Conservation (phyloP, 2,113 vertebrate species). For the Butastur rufipennis region DNA sequence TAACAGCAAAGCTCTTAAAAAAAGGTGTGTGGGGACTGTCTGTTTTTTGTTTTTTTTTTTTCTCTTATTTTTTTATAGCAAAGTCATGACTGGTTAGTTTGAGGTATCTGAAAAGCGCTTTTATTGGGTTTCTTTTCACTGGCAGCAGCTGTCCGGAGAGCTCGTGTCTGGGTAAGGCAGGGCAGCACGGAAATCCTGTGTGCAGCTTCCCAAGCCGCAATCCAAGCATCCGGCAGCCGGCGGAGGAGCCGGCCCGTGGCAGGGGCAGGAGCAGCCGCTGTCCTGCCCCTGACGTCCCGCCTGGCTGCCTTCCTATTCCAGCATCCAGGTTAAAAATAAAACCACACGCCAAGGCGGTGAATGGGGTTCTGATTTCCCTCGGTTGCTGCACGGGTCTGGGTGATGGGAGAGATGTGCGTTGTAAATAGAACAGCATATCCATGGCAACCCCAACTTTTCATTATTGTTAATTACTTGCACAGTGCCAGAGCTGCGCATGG, state of each 20-base stretch:
- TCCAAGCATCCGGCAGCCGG: not conserved
- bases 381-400: not conserved
- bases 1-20: not conserved
- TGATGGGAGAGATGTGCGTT: not conserved
- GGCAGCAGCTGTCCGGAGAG: not conserved
- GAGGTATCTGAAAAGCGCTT: not conserved
- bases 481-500: not conserved
- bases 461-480: slow-evolving; percentile 18
- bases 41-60: not conserved
- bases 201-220: not conserved
- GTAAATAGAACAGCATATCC: slow-evolving; percentile 36
- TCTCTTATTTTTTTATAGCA: too few species aligned
- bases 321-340: not conserved
- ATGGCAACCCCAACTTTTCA: slow-evolving; percentile 49
- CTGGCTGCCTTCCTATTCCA: not conserved
- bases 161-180: not conserved
- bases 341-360: not conserved
- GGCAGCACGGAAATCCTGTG: not conserved
- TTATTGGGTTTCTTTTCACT: not conserved
- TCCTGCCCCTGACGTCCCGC: not conserved
- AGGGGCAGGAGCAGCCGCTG: not conserved
- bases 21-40: not conserved
- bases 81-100: not conserved
- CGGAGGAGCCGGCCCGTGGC: not conserved
- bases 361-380: not conserved